phyloP scores from a whole-genome alignment of 1,140 invertebrate species.

The Lucilia sericata region DNA sequence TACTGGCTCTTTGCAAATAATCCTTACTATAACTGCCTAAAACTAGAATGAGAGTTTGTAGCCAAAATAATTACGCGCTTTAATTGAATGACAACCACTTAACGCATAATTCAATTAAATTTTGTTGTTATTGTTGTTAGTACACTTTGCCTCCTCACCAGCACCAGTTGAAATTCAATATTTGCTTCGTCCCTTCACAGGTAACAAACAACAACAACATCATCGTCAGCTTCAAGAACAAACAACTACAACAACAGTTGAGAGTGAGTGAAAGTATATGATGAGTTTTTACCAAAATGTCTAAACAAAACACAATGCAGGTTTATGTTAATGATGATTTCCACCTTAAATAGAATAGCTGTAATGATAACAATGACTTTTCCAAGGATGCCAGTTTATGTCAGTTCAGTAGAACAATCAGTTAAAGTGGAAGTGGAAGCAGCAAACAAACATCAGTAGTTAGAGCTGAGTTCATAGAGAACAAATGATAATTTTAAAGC shows the following conservation, averaged over 20 bases:
- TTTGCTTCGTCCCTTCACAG: background rate
- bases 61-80: background rate
- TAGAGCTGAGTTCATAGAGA: background rate
- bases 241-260: background rate
- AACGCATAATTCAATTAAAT: conserved; percentile 40
- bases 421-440: too few species aligned
- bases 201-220: background rate
- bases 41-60: background rate
- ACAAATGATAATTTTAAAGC: background rate
- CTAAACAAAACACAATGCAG: conserved; percentile 10
- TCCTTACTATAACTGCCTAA: background rate
- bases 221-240: background rate
- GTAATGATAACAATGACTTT: background rate
- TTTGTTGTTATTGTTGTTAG: background rate
- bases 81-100: conserved; percentile 43
- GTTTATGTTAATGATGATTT: conserved; percentile 20
- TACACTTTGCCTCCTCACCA: background rate
- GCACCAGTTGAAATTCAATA: background rate
- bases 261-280: background rate
- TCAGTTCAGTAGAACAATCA: too few species aligned
- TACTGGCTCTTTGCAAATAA: too few species aligned
- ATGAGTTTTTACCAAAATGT: background rate
- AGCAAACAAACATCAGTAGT: background rate
- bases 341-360: background rate
- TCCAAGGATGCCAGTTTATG: background rate